phyloP scores from a whole-genome alignment of 1,140 invertebrate species.

The Paraescarpia echinospica region DNA sequence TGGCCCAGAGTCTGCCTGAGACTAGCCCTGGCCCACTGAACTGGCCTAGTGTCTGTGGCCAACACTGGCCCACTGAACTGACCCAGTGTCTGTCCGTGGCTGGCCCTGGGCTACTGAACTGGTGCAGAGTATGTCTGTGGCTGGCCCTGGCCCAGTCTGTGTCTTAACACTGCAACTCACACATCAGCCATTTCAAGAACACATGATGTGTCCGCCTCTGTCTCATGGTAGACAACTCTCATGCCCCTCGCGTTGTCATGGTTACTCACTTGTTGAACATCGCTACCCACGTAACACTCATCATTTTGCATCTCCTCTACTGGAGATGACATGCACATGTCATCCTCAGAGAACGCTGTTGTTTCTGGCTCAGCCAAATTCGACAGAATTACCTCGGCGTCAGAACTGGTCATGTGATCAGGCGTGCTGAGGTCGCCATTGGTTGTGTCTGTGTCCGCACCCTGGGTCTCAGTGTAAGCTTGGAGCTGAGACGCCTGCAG shows the following conservation, averaged over 20 bases:
- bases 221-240: slow-evolving; percentile 8
- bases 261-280: background rate
- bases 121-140: background rate
- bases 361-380: slow-evolving; percentile 8
- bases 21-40: background rate
- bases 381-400: background rate
- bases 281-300: background rate
- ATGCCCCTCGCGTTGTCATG: background rate
- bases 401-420: background rate
- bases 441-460: background rate
- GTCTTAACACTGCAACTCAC: background rate
- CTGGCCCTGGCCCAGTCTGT: background rate
- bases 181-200: slow-evolving; percentile 7
- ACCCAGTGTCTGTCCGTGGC: background rate
- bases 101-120: background rate
- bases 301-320: slow-evolving; percentile 1
- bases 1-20: no score
- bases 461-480: background rate
- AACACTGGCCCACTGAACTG: background rate
- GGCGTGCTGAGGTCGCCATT: background rate
- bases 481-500: background rate
- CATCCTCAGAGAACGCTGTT: background rate
- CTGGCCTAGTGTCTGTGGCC: no score
- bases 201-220: slow-evolving; percentile 10
- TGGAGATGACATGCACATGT: background rate